These are phyloP conservation scores for Aselliscus stoliczkanus DNA, from an alignment of 2,797 vertebrate genomes.

Conservation along the genomic window DNA sequence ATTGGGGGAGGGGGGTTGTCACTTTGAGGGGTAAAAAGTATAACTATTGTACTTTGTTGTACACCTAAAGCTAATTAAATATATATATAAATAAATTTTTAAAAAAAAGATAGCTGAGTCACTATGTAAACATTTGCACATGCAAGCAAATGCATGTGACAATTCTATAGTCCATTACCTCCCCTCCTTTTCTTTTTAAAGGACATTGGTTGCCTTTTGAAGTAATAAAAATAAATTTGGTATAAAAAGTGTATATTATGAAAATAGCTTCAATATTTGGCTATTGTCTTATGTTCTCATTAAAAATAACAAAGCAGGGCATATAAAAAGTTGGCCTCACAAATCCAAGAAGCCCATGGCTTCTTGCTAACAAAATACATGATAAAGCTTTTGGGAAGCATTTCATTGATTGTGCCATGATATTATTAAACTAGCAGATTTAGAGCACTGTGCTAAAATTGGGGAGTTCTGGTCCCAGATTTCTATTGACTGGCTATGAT, in stretches of 20 bases:
- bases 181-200: conserved; percentile 59
- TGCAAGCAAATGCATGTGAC: conserved; percentile 75
- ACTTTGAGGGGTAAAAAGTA: no score
- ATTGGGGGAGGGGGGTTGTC: no score
- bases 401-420: neutral
- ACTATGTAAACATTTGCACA: conserved; percentile 78
- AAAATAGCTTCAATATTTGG: neutral
- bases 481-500: neutral
- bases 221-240: conserved; percentile 45
- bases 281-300: neutral
- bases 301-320: neutral
- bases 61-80: no score
- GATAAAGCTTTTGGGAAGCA: neutral
- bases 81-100: no score
- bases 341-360: neutral
- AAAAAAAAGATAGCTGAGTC: conserved; percentile 78
- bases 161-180: conserved; percentile 77
- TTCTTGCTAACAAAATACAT: neutral
- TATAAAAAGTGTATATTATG: neutral
- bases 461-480: neutral
- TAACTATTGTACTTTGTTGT: no score
- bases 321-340: neutral
- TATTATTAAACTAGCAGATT: neutral
- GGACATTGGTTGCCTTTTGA: conserved; percentile 73
- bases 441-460: neutral